phyloP scores from a whole-genome alignment of 2,888 invertebrate species.

The Patella ulyssiponensis region DNA sequence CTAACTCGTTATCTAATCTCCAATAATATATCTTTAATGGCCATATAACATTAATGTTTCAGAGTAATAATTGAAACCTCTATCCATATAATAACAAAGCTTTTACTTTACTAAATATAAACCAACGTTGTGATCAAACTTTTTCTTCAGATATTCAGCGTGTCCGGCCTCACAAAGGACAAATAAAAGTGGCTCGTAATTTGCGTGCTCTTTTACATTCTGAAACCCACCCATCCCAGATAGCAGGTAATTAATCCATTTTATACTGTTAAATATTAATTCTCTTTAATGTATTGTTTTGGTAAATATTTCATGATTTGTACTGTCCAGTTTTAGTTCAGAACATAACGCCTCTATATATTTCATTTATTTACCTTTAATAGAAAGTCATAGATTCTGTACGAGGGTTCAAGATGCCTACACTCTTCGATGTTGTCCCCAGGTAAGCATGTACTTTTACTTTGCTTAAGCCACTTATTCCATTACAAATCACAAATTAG shows the following conservation, averaged over 20 bases:
- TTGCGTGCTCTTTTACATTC: constrained; percentile 78
- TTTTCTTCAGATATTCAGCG: constrained; percentile 76
- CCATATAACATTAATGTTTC: neutral
- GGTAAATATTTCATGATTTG: neutral
- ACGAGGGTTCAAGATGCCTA: constrained; percentile 80
- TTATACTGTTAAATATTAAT: neutral
- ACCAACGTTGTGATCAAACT: neutral
- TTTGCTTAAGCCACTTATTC: too few relatives aligned
- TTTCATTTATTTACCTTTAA: constrained; percentile 33
- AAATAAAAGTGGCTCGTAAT: constrained; percentile 76
- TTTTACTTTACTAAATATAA: too few relatives aligned
- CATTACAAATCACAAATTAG: too few relatives aligned
- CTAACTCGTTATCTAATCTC: too few relatives aligned
- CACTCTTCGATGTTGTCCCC: constrained; percentile 79
- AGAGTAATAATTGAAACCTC: neutral
- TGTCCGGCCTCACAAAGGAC: constrained; percentile 79
- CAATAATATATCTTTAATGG: too few relatives aligned
- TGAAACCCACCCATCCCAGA: constrained; percentile 78
- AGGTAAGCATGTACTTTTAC: constrained; percentile 54
- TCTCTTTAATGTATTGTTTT: neutral
- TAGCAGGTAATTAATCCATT: constrained; percentile 74
- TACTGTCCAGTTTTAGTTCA: neutral
- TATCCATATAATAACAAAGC: too few relatives aligned
- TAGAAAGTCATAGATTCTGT: constrained; percentile 79
- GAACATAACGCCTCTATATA: neutral